Evolutionary conservation across 1,140 invertebrate genomes (phyloP), one percentile per base, ranked within the genome.

Genomic region (Diploscapter pachys): DNA sequence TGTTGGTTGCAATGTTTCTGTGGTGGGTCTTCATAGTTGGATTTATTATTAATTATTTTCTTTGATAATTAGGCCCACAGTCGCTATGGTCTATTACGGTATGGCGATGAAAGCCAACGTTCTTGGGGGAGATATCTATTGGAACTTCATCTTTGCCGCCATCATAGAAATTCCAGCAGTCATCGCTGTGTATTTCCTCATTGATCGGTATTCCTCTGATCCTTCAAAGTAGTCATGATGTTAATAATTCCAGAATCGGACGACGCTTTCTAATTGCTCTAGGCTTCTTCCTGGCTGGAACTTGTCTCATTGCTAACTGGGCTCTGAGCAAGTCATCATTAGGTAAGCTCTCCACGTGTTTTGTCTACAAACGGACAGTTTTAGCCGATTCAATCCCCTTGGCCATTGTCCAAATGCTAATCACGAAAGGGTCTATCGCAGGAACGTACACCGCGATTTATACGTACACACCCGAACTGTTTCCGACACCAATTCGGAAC

Each of bases 401-500:
- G 48, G 57, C 85, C 49, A 81, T 85, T 63, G 71, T 72, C 8
- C 83, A 85, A 70, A 83, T 82, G 71, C 77, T 84, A n/a, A 53
- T 84, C 48, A 79, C 78, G 31, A 85, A 85, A 69, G 83, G 74
- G 48, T 71, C 83, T 3, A 85, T 85, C 55, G 84, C 82, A 4
- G 75, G 63, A 8, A 79, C 79, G 8, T 83, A 83, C 53, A 81
- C 82, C 3, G 75, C 81, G 4, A 77, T 84, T 13, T 83, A 85
- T 73, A 84, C 83, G 5, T 79, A 87, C 71, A 86, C 86, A 68
- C 83, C 86, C 4, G 88, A 88, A 78, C 73, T 89, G 4, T 89
- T 87, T 79, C 87, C 87, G 5, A 89, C 88, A 2, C 80, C 82
- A n/a, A 77, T 88, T 31, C 66, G 88, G 51, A 89, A 88, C 78